Conservation (phyloP, 1,140 invertebrate genomes). For the Bombus waltoni region DNA sequence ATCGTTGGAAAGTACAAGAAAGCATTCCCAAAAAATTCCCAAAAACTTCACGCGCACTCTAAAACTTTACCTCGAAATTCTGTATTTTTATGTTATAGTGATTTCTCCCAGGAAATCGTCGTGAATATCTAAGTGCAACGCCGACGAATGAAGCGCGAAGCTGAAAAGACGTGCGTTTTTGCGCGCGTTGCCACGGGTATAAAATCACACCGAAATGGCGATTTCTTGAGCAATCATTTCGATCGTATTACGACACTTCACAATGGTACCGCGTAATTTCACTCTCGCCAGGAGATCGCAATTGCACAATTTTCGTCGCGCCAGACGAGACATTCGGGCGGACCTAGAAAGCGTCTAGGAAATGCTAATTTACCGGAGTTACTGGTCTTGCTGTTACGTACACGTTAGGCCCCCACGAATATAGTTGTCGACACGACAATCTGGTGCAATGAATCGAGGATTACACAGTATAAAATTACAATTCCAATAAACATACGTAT, state of each 20-base stretch:
- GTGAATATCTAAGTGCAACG: background rate
- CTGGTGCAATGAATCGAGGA: background rate
- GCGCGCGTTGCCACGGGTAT: background rate
- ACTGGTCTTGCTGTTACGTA: slow-evolving; percentile 23
- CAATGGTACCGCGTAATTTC: slow-evolving; percentile 65
- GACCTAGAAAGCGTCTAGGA: slow-evolving; percentile 64
- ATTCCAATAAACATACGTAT: background rate
- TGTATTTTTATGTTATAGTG: background rate
- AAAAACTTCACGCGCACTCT: no score
- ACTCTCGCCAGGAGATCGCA: slow-evolving; percentile 56
- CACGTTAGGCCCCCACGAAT: background rate
- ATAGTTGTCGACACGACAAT: slow-evolving; percentile 6
- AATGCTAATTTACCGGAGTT: slow-evolving; percentile 56
- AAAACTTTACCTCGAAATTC: background rate
- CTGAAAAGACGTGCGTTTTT: background rate
- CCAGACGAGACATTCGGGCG: slow-evolving; percentile 64
- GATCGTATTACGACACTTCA: slow-evolving; percentile 57
- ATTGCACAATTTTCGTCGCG: slow-evolving; percentile 67
- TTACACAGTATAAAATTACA: background rate
- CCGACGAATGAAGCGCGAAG: background rate
- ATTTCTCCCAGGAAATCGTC: background rate
- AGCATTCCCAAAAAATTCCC: no score
- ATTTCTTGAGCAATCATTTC: slow-evolving; percentile 57
- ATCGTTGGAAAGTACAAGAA: no score
- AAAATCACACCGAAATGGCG: slow-evolving; percentile 30